Conservation (phyloP, 2,113 vertebrate genomes). For the Piprites chloris region DNA sequence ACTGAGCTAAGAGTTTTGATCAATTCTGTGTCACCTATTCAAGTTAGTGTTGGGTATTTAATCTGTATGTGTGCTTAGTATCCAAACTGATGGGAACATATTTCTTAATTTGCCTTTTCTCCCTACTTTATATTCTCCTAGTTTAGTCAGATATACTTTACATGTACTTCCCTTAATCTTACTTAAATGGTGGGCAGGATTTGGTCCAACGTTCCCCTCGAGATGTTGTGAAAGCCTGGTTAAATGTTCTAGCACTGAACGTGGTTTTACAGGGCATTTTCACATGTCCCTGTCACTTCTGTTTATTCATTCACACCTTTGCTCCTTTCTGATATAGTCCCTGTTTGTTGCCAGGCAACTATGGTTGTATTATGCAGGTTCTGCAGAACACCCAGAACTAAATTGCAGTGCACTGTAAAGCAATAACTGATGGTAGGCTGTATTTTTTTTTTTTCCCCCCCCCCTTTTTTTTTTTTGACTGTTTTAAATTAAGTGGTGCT, state of each 20-base stretch:
- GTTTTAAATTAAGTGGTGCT: not conserved
- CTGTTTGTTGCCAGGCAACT: slow-evolving; percentile 77
- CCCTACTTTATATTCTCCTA: not conserved
- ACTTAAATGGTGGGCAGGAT: not conserved
- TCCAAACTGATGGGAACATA: not conserved
- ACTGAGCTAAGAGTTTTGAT: not conserved
- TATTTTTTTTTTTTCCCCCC: not conserved
- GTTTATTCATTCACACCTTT: slow-evolving; percentile 63
- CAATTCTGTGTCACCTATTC: not conserved
- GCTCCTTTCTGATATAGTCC: slow-evolving; percentile 41
- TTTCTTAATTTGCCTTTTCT: not conserved
- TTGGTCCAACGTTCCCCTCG: not conserved
- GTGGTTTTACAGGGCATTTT: slow-evolving; percentile 27
- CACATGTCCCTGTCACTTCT: not conserved
- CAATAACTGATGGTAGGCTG: not conserved
- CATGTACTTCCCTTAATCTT: not conserved
- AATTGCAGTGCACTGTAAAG: not conserved
- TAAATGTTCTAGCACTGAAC: not conserved
- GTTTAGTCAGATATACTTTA: not conserved
- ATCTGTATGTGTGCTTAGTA: not conserved
- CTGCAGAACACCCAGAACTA: slow-evolving; percentile 21
- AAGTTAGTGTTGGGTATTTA: not conserved
- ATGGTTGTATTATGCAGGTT: slow-evolving; percentile 38
- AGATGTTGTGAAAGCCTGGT: not conserved
- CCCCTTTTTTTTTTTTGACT: not conserved